Percentiles rank a stretch among this genome's conserved stretches.
These are phyloP conservation scores for Toxonevra muliebris DNA, from an alignment of 2,888 invertebrate genomes.

Conservation along the genomic window DNA sequence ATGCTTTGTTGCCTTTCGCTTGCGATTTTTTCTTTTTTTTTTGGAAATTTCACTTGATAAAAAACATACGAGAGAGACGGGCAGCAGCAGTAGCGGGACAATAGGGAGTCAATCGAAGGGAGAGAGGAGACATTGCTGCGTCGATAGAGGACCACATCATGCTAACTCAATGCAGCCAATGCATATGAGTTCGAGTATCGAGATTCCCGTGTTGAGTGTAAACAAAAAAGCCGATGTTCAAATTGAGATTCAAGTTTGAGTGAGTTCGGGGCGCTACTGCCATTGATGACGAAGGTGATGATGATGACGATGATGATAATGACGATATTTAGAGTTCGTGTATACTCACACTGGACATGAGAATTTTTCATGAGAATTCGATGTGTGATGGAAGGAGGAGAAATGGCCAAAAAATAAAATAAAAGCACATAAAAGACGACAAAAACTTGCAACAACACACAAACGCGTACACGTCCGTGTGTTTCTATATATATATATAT, in stretches of 20 bases:
- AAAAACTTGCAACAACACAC: conserved; percentile 25
- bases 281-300: conserved; percentile 29
- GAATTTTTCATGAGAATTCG: not conserved
- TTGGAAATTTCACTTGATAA: conserved; percentile 32
- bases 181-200: too few relatives aligned
- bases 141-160: too few relatives aligned
- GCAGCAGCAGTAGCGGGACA: not conserved
- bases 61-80: not conserved
- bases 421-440: conserved; percentile 30
- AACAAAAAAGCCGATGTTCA: too few relatives aligned
- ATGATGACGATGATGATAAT: conserved; percentile 25
- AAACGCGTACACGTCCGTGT: conserved; percentile 28
- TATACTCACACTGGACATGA: too few relatives aligned
- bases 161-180: too few relatives aligned
- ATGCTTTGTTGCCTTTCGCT: conserved; percentile 47
- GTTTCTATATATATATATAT: too few relatives aligned
- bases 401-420: conserved; percentile 43
- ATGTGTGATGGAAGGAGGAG: conserved; percentile 40
- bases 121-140: conserved; percentile 2
- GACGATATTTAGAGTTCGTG: conserved; percentile 4
- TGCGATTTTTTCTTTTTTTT: conserved; percentile 33
- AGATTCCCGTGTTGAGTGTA: too few relatives aligned
- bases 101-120: too few relatives aligned
- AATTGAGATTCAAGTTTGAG: too few relatives aligned
- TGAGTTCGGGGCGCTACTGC: conserved; percentile 23